A percentile compares a stretch with the other conserved stretches of the same genome.
phyloP scores from a whole-genome alignment of 2,888 invertebrate species.

The Macropis europaea region DNA sequence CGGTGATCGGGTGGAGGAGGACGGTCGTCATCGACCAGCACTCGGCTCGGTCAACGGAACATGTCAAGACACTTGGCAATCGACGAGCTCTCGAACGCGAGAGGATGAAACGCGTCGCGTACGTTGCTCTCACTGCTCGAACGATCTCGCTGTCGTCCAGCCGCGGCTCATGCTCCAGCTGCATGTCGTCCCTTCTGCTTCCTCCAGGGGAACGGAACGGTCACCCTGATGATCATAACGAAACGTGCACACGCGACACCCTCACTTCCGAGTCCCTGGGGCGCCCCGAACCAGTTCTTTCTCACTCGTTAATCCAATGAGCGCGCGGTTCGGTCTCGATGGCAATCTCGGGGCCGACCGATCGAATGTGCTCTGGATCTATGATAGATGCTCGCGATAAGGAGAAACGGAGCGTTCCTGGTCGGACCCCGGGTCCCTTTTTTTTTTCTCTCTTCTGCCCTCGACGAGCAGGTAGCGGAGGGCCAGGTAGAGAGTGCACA shows the following conservation, averaged over 20 bases:
- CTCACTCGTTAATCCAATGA: too few relatives aligned
- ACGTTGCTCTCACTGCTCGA: slow-evolving; percentile 52
- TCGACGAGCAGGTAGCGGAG: slow-evolving; percentile 25
- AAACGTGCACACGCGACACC: slow-evolving; percentile 33
- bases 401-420: slow-evolving; percentile 34
- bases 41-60: slow-evolving; percentile 16
- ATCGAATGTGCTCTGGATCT: not conserved
- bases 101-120: slow-evolving; percentile 14
- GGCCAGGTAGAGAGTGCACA: slow-evolving; percentile 58
- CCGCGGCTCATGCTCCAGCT: slow-evolving; percentile 40
- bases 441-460: not conserved
- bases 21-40: not conserved
- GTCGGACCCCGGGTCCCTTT: slow-evolving; percentile 27
- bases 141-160: slow-evolving; percentile 45
- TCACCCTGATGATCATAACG: slow-evolving; percentile 40
- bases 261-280: too few relatives aligned
- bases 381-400: not conserved
- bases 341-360: not conserved
- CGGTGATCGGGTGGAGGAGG: not conserved
- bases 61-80: slow-evolving; percentile 59
- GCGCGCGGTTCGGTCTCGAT: too few relatives aligned
- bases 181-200: slow-evolving; percentile 55
- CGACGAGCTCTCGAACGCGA: slow-evolving; percentile 11
- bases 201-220: slow-evolving; percentile 32
- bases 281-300: too few relatives aligned